phyloP scores from a whole-genome alignment of 2,797 vertebrate genomes.

The Poeciliopsis paucimaculata region DNA sequence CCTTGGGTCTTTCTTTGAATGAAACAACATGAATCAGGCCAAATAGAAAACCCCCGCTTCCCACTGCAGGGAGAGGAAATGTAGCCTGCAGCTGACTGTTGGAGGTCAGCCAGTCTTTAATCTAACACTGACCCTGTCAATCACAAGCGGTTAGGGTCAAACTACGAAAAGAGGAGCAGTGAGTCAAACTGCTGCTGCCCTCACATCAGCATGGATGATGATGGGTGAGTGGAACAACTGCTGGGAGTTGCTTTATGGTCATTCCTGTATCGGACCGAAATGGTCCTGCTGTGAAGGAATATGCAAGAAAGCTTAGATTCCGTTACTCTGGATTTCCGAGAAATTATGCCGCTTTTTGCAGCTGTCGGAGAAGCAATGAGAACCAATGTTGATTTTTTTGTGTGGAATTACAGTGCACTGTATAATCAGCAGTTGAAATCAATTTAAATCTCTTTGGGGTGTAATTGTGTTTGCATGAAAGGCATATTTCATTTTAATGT shows the following conservation, averaged over 20 bases:
- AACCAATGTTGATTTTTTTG: background rate
- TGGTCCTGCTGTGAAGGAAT: constrained; percentile 2
- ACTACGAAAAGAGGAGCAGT: constrained; percentile 24
- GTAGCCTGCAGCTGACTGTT: constrained; percentile 45
- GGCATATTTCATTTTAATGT: background rate
- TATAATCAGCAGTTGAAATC: constrained; percentile 10
- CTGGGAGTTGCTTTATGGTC: constrained; percentile 8
- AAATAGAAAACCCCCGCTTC: constrained; percentile 53
- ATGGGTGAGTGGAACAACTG: constrained; percentile 23
- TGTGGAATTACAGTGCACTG: background rate
- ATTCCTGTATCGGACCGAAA: constrained; percentile 4
- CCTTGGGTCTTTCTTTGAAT: constrained; percentile 50
- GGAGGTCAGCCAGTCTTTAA: constrained; percentile 59
- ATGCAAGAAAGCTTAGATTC: background rate
- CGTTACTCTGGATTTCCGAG: background rate
- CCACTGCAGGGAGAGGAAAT: constrained; percentile 60
- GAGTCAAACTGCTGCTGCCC: constrained; percentile 36
- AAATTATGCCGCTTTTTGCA: background rate
- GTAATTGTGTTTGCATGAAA: background rate
- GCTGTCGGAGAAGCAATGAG: background rate
- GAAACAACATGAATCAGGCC: constrained; percentile 61
- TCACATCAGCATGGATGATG: constrained; percentile 42
- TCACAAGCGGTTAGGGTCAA: constrained; percentile 51
- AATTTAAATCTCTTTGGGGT: constrained; percentile 12
- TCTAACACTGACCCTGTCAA: constrained; percentile 43